A percentile compares a stretch with the other conserved stretches of the same genome.
Conservation (phyloP, 1,140 invertebrate species). For the Mercenaria mercenaria region DNA sequence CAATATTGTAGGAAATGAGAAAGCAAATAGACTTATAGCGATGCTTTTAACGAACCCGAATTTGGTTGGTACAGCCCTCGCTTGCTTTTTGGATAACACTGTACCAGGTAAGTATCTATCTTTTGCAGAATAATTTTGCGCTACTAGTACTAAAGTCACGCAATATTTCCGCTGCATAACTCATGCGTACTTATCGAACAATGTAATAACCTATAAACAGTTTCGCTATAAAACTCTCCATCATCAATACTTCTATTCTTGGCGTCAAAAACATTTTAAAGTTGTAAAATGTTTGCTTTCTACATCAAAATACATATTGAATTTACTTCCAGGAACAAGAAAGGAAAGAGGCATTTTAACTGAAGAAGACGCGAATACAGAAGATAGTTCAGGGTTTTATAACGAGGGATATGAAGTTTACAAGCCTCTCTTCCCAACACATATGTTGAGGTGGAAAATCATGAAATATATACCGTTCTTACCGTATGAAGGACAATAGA, state of each 20-base stretch:
- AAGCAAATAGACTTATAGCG: slow-evolving; percentile 68
- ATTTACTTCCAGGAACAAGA: slow-evolving; percentile 63
- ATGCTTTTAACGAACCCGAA: slow-evolving; percentile 81
- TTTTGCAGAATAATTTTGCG: too few species aligned
- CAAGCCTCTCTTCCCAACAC: slow-evolving; percentile 52
- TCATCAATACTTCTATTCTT: too few species aligned
- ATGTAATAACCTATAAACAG: too few species aligned
- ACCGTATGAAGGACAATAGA: slow-evolving; percentile 48
- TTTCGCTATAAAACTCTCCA: too few species aligned
- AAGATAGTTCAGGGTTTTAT: not conserved
- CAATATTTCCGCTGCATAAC: too few species aligned
- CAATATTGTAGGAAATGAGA: slow-evolving; percentile 65
- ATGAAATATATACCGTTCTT: slow-evolving; percentile 68
- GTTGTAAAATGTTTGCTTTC: too few species aligned
- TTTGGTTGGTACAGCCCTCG: slow-evolving; percentile 84
- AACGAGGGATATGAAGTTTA: slow-evolving; percentile 60
- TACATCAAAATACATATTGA: too few species aligned
- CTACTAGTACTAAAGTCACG: too few species aligned
- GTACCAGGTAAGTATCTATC: slow-evolving; percentile 84
- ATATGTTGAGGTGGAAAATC: slow-evolving; percentile 26
- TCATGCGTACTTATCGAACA: too few species aligned
- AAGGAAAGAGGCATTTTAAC: slow-evolving; percentile 67
- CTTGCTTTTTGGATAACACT: slow-evolving; percentile 86
- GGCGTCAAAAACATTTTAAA: too few species aligned
- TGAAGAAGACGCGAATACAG: slow-evolving; percentile 15